A percentile compares a stretch with the other conserved stretches of the same genome.
These are phyloP conservation scores for Buphagus erythrorhynchus DNA, from an alignment of 2,797 vertebrate genomes.

Conservation along the genomic window DNA sequence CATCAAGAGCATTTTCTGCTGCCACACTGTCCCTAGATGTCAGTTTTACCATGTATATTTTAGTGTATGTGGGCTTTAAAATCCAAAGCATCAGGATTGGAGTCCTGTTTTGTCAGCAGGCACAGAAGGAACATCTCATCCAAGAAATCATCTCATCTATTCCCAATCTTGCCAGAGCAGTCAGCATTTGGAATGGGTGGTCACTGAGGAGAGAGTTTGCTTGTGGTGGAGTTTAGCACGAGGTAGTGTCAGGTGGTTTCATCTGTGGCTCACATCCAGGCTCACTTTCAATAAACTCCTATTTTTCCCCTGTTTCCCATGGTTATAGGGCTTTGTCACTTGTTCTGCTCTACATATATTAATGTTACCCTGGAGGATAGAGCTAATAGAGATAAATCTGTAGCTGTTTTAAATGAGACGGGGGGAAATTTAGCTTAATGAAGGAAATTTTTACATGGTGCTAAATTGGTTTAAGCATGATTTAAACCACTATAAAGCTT, in stretches of 20 bases:
- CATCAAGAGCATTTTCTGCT: not conserved
- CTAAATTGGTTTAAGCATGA: slow-evolving; percentile 7
- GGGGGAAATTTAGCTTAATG: not conserved
- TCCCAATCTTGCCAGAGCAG: fast-evolving
- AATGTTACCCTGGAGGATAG: not conserved
- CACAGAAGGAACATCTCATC: not conserved
- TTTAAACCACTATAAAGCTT: slow-evolving; percentile 10
- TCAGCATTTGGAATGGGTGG: not conserved
- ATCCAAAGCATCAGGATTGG: not conserved
- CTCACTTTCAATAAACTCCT: not conserved
- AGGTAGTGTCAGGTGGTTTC: not conserved
- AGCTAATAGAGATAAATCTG: not conserved
- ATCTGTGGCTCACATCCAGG: not conserved
- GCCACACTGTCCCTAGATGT: not conserved
- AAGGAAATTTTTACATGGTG: not conserved
- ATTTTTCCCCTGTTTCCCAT: not conserved
- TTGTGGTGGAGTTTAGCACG: not conserved
- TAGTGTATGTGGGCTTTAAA: not conserved
- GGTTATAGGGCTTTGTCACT: not conserved
- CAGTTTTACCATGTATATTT: not conserved
- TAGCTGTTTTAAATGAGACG: not conserved
- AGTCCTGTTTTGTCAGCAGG: not conserved
- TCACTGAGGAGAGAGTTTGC: not conserved
- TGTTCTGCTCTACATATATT: not conserved
- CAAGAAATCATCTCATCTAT: not conserved